Evolutionary conservation across 2,797 vertebrate genomes (phyloP).

Genomic region (Melopsittacus undulatus): DNA sequence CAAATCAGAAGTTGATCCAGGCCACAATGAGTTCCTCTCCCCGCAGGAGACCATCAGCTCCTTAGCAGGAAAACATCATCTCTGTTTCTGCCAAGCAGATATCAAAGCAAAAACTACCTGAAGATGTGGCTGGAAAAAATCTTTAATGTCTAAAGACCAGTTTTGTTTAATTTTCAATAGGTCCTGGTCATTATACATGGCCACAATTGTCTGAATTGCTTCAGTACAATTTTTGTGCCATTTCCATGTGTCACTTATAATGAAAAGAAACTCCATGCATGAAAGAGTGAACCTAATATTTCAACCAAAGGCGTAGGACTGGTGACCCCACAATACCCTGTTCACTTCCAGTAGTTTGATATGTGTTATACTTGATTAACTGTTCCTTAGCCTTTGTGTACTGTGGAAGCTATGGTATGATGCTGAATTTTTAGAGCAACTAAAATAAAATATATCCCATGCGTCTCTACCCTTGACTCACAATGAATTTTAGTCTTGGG

Average conservation of each 20-base stretch:
- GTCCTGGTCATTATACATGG: background rate
- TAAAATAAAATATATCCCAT: constrained; percentile 16
- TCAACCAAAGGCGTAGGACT: background rate
- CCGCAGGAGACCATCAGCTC: background rate
- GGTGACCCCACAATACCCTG: background rate
- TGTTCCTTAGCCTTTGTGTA: background rate
- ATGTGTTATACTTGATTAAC: constrained; percentile 14
- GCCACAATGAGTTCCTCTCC: background rate
- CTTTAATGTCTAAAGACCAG: background rate
- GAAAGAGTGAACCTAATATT: background rate
- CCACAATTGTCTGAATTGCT: background rate
- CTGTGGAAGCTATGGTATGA: background rate
- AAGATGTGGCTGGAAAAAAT: background rate
- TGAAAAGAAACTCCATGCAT: background rate
- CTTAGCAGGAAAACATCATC: constrained; percentile 13
- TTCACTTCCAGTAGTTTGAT: constrained; percentile 11
- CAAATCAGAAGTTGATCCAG: constrained; percentile 44
- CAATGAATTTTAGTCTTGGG: background rate
- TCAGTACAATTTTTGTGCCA: background rate
- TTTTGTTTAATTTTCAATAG: background rate
- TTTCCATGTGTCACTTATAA: background rate
- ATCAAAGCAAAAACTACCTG: constrained; percentile 28
- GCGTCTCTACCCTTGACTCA: background rate
- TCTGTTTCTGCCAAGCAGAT: constrained; percentile 8
- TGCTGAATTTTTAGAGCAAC: background rate